Percentiles rank a stretch among this genome's conserved stretches.
Conservation (phyloP, 2,797 vertebrate genomes). For the Mustela erminea region DNA sequence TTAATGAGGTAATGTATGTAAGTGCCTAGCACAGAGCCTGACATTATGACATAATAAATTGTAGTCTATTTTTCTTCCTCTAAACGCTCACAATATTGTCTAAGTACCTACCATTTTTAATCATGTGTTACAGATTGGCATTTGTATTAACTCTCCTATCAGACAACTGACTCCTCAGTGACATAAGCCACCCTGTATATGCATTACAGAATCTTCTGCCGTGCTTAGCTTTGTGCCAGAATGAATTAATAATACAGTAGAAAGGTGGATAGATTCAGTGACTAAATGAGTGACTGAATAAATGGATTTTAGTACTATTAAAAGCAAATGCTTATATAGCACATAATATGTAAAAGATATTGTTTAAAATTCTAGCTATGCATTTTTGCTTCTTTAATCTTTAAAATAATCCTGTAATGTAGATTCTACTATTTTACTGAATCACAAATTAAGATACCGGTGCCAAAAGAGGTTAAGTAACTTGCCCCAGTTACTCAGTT, state of each 20-base stretch:
- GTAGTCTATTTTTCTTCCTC: not conserved
- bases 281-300: not conserved
- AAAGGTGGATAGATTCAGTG: not conserved
- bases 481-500: not conserved
- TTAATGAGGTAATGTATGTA: not conserved
- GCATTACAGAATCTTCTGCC: not conserved
- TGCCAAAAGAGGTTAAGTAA: not conserved
- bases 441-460: not conserved
- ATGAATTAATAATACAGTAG: not conserved
- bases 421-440: not conserved
- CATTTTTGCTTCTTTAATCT: not conserved
- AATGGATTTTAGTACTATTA: not conserved
- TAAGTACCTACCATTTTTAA: not conserved
- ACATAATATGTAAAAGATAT: not conserved
- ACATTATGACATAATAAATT: not conserved
- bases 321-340: not conserved
- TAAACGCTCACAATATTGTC: not conserved
- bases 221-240: not conserved
- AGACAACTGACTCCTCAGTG: not conserved
- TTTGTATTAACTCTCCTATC: not conserved
- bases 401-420: not conserved
- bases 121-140: not conserved
- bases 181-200: not conserved
- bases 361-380: not conserved
- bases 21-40: not conserved